Percentiles rank a stretch among this genome's conserved stretches.
These are phyloP conservation scores for Chrysotoxum bicinctum DNA, from an alignment of 2,888 invertebrate species.

Conservation along the genomic window DNA sequence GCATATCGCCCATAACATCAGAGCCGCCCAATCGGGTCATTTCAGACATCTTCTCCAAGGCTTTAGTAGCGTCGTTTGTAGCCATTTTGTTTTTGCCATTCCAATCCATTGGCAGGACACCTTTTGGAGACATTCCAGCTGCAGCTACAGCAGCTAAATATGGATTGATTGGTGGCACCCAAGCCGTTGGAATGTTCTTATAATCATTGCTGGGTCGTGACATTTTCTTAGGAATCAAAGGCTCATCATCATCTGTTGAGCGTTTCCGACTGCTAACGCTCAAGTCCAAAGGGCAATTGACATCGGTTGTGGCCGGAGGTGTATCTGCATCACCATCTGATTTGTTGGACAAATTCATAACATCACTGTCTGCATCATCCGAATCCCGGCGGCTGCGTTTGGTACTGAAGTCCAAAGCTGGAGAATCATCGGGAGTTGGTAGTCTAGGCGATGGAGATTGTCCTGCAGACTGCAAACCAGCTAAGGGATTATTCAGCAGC, in stretches of 20 bases:
- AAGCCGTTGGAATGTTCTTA: conserved; percentile 87
- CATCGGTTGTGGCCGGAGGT: conserved; percentile 80
- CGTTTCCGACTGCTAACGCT: conserved; percentile 90
- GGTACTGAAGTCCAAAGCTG: conserved; percentile 91
- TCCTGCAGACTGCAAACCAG: conserved; percentile 83
- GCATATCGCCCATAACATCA: conserved; percentile 82
- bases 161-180: conserved; percentile 91
- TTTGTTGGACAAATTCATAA: conserved; percentile 83
- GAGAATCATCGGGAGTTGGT: conserved; percentile 83
- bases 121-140: conserved; percentile 88
- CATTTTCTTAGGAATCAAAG: conserved; percentile 85
- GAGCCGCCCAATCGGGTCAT: conserved; percentile 90
- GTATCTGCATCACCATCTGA: conserved; percentile 63
- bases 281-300: conserved; percentile 87
- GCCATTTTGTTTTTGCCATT: conserved; percentile 91
- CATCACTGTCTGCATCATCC: conserved; percentile 85
- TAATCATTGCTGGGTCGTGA: conserved; percentile 86
- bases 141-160: conserved; percentile 91
- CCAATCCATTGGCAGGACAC: conserved; percentile 85
- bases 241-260: conserved; percentile 86
- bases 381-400: conserved; percentile 84
- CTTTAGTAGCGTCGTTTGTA: conserved; percentile 92
- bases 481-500: conserved; percentile 89
- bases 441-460: conserved; percentile 81
- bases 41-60: conserved; percentile 95